Base-by-base conservation (phyloP, 2,888 invertebrate genomes). In the Catocala fraxini region DNA sequence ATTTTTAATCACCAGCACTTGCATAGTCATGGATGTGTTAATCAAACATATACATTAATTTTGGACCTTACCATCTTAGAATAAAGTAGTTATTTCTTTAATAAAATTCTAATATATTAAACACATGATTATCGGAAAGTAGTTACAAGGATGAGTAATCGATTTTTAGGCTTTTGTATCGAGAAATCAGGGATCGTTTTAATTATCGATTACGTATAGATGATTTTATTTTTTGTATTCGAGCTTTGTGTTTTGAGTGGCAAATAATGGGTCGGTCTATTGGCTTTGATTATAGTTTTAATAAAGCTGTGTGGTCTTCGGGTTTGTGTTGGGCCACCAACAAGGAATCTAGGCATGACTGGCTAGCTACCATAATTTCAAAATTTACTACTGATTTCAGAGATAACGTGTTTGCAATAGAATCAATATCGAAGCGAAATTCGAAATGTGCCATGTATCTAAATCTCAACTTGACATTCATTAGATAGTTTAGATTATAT, bases 1-100 rank as follows among this genome's bases (percentile, higher is more conserved):
- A 80, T 83, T 87, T 85, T 85, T 85, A 86, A 87, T 87, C 79
- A 82, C 73, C 65, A 63, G 59, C 69, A 79, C 70, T 80, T 82
- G 84, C 81, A 71, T 58, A 67, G 80, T 86, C 85, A 86, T 76
- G 72, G 68, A 70, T 61, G 71, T 75, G 63, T 70, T 73, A 69
- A 76, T 79, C 57, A 64, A 65, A 54, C 56, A 59, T 59, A 46
- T 42, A 39, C 41, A 52, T 15, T 39, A 5, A 63, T 56, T 68
- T 53, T 7, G 13, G 34, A 56, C 49, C 54, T 41, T 74, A 71
- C 0, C 1, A 1, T 4, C 2, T 47, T 25, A 5, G 0, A 10
- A 11, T 59, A 53, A 47, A 25, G 34, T 53, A 4, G 0, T 34
- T 6, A 25, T 35, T 54, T n/a, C 6, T 13, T 34, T 41, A 0